Base-by-base conservation (phyloP, 2,888 invertebrate species). In the Ametastegia equiseti region DNA sequence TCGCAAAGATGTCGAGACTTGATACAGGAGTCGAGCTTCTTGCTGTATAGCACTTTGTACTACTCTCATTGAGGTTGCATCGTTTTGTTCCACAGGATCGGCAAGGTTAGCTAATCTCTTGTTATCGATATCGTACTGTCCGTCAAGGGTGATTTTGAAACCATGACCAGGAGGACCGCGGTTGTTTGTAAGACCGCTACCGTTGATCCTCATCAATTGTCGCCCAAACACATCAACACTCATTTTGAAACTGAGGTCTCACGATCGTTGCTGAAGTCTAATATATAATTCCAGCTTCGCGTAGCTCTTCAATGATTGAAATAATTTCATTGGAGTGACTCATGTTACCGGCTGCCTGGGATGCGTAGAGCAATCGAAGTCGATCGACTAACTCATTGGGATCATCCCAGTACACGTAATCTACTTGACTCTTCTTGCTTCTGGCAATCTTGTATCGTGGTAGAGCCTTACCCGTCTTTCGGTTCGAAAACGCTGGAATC, bases 201-300 rank as follows among this genome's bases (percentile, higher is more conserved):
- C n/a, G n/a, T n/a, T n/a, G 6, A 80, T 81, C n/a, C 19, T 36
- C 19, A 19, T n/a, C 3, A 39, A n/a, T 23, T 39, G 42, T 39
- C 69, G 39, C 0, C 69, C 69, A 19, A 69, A 69, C 5, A 69
- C 7, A n/a, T 69, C 69, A 39, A 69, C 11, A n/a, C 69, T 69
- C 39, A 69, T 69, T 4, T 5, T 80, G 2, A 6, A 27, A 63
- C 33, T 27, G 11, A 30, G 4, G 54, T n/a, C 4, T 15, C 9
- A n/a, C 23, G 23, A 54, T 54, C 9, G 15, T 63, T 63, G 19
- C 11, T 63, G 2, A 1, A 7, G n/a, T n/a, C 33, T 63, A 63
- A 63, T 63, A 33, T 30, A 63, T 63, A 19, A 54, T 19, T 54
- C 23, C 23, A 13, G 54, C 54, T 19, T 54, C 54, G 15, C 54